A percentile compares a stretch with the other conserved stretches of the same genome.
Evolutionary conservation across 1,140 invertebrate genomes (phyloP).

Genomic region (Drosophila tristis): DNA sequence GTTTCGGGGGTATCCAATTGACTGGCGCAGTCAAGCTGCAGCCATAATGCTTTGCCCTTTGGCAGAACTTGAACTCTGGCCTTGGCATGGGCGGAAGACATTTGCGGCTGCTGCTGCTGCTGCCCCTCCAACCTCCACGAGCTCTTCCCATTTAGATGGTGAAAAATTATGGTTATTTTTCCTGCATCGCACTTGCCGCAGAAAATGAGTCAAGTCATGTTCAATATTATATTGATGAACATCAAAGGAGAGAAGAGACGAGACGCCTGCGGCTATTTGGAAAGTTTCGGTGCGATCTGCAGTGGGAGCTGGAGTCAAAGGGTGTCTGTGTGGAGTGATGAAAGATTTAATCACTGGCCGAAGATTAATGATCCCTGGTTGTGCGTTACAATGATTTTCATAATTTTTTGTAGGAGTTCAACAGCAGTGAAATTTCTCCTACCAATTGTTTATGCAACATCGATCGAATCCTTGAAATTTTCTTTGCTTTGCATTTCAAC

Average conservation of each 20-base stretch:
- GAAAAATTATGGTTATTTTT: slow-evolving; percentile 61
- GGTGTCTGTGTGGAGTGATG: slow-evolving; percentile 34
- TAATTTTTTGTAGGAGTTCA: slow-evolving; percentile 2
- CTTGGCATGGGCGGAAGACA: slow-evolving; percentile 31
- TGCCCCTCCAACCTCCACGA: too few relatives aligned
- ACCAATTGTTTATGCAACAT: slow-evolving; percentile 33
- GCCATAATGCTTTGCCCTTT: slow-evolving; percentile 48
- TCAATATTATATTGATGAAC: slow-evolving; percentile 49
- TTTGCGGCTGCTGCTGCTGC: background rate
- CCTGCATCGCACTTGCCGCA: slow-evolving; percentile 20
- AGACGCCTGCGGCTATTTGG: slow-evolving; percentile 40
- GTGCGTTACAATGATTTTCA: background rate
- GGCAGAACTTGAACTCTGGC: slow-evolving; percentile 74
- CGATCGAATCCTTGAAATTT: slow-evolving; percentile 32
- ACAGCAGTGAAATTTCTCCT: too few relatives aligned
- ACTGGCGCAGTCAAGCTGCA: slow-evolving; percentile 25
- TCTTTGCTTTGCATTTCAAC: slow-evolving; percentile 42
- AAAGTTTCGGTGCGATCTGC: slow-evolving; percentile 45
- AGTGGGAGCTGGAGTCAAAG: slow-evolving; percentile 26
- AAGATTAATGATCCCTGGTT: slow-evolving; percentile 33
- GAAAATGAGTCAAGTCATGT: slow-evolving; percentile 61
- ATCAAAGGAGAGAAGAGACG: slow-evolving; percentile 40
- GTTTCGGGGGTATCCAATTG: slow-evolving; percentile 9
- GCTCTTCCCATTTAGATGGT: slow-evolving; percentile 16
- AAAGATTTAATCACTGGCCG: slow-evolving; percentile 22